These are phyloP conservation scores for Rhegmatorhina hoffmannsi DNA, from an alignment of 2,113 vertebrate genomes.

Conservation along the genomic window DNA sequence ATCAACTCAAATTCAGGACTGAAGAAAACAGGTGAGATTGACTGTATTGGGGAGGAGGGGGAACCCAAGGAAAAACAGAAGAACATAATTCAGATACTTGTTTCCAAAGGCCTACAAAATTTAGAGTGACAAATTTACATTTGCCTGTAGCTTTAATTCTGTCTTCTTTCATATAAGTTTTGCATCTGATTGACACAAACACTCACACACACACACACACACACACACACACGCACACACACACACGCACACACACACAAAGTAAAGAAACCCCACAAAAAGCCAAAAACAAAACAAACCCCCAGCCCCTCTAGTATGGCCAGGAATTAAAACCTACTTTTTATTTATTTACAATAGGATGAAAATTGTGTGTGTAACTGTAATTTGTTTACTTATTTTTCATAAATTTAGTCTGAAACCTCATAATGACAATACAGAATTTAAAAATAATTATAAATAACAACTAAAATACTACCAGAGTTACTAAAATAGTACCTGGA, in stretches of 20 bases:
- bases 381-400: neutral
- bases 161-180: neutral
- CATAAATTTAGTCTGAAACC: neutral
- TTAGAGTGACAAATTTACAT: neutral
- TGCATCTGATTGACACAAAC: neutral
- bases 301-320: neutral
- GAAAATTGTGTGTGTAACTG: neutral
- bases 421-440: neutral
- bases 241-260: no score
- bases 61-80: neutral
- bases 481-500: neutral
- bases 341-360: neutral
- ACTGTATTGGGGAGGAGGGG: rapidly evolving
- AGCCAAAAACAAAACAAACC: no score
- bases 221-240: no score
- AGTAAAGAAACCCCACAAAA: no score
- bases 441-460: neutral
- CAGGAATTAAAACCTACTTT: neutral
- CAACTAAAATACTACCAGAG: neutral
- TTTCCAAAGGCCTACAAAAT: neutral
- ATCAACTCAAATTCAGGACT: neutral
- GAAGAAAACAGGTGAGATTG: neutral
- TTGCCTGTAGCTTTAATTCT: neutral
- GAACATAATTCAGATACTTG: neutral
- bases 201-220: no score